Conservation (phyloP, 2,113 vertebrate species). For the Barnardius zonarius region DNA sequence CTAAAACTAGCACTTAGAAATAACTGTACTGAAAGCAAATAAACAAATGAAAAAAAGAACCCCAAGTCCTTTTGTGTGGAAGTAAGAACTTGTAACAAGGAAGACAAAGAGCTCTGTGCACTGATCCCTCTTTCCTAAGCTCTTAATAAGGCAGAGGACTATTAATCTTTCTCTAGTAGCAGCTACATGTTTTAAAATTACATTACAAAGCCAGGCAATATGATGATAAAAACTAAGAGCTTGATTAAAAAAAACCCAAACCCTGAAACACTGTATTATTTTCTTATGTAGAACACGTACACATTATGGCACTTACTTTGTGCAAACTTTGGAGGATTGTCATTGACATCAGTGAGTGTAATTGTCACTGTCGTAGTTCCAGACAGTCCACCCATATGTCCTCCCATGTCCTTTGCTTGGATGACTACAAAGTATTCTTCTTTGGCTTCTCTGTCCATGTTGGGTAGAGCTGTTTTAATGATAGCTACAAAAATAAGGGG, state of each 20-base stretch:
- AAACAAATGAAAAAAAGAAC: background rate
- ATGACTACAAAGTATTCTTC: constrained; percentile 97
- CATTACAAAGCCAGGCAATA: background rate
- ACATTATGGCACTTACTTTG: constrained; percentile 83
- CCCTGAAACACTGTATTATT: background rate
- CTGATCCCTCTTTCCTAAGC: background rate
- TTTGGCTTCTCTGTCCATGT: constrained; percentile 98
- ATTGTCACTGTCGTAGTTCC: constrained; percentile 96
- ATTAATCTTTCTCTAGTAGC: background rate
- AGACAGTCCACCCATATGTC: constrained; percentile 95
- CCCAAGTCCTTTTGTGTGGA: background rate
- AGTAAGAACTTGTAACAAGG: background rate
- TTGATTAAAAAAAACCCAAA: background rate
- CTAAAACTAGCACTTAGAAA: background rate
- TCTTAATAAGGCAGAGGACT: background rate
- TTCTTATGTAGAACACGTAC: background rate
- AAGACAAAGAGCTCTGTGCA: background rate
- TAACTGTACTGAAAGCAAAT: background rate
- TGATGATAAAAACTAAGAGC: background rate
- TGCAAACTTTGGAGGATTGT: constrained; percentile 97
- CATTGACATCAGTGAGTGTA: constrained; percentile 93
- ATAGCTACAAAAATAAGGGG: constrained; percentile 78
- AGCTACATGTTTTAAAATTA: background rate
- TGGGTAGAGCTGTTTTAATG: constrained; percentile 95
- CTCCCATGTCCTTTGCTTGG: constrained; percentile 99